Evolutionary conservation across 2,888 invertebrate species (phyloP).

Genomic region (Sminthurides aquaticus): DNA sequence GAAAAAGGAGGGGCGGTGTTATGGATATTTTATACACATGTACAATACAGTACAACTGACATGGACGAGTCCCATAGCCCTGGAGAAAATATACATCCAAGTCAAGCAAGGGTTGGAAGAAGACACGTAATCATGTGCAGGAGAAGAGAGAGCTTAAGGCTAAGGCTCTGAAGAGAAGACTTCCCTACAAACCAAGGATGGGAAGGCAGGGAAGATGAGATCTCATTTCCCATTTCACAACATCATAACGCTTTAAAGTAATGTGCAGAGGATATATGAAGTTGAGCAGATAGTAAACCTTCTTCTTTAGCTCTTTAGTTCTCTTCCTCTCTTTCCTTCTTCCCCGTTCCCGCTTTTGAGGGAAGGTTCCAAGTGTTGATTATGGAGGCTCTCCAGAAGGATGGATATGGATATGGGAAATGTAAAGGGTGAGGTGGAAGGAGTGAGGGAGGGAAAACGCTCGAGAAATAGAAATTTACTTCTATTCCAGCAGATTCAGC

Average conservation of each 20-base stretch:
- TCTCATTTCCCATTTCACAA: slow-evolving; percentile 10
- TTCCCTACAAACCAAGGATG: neutral
- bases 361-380: neutral
- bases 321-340: neutral
- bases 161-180: neutral
- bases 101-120: too few relatives aligned
- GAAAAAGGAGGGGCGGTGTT: neutral
- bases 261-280: neutral
- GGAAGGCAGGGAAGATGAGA: neutral
- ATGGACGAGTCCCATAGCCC: too few relatives aligned
- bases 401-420: neutral
- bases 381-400: neutral
- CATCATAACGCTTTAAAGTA: slow-evolving; percentile 7
- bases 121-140: too few relatives aligned
- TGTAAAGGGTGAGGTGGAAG: neutral
- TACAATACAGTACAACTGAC: too few relatives aligned
- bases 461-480: neutral
- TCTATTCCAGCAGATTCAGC: too few relatives aligned
- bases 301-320: neutral
- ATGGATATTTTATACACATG: too few relatives aligned
- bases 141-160: too few relatives aligned
- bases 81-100: too few relatives aligned
- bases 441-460: neutral
- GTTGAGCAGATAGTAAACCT: neutral
- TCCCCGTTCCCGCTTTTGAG: neutral